Evolutionary conservation across 2,797 vertebrate species (phyloP), one percentile per base, ranked within the genome.

Genomic region (Syngnathus rostellatus): DNA sequence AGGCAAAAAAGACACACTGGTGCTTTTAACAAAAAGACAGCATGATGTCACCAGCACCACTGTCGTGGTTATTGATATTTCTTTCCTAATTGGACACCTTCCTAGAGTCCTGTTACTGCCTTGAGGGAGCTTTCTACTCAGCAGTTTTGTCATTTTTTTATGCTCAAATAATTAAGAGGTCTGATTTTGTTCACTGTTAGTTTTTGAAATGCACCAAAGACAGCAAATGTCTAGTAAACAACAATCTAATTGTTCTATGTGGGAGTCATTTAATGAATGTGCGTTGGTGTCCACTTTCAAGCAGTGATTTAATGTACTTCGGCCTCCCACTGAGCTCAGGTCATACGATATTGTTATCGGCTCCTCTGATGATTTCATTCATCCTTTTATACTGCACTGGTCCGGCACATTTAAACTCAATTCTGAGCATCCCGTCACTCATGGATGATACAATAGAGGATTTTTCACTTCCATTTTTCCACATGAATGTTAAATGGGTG

Each of bases 231-330:
- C 77, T 81, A 76, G 69, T 77, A 31, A 31, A 31, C 19, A 72
- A 75, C 78, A 8, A 7, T 60, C 4, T 11, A 3, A 21, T n/a
- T 41, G 58, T 21, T 23, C 38, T 40, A 6, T 10, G 62, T 50
- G 58, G 61, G 64, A 69, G 77, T 69, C 68, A 67, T 70, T 74
- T 84, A 79, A 84, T 81, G 69, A 74, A 76, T 80, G 68, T 39
- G 70, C 67, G 70, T 65, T 65, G 74, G 74, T 80, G 79, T 85
- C 71, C 76, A 78, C 72, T 85, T 85, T 79, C 72, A 67, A 75
- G 77, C 68, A 14, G 71, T 77, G 75, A 81, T 80, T 82, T 74
- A 82, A 78, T 68, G 72, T 62, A 67, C 19, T 40, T 76, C 72
- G 77, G 72, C 82, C 73, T 77, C 72, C 65, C 75, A 85, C 72